A percentile compares a stretch with the other conserved stretches of the same genome.
Evolutionary conservation across 37 sponge, comb jelly and placozoan genomes (phyloP).

Genomic region (Diacarnus erythraeanus): DNA sequence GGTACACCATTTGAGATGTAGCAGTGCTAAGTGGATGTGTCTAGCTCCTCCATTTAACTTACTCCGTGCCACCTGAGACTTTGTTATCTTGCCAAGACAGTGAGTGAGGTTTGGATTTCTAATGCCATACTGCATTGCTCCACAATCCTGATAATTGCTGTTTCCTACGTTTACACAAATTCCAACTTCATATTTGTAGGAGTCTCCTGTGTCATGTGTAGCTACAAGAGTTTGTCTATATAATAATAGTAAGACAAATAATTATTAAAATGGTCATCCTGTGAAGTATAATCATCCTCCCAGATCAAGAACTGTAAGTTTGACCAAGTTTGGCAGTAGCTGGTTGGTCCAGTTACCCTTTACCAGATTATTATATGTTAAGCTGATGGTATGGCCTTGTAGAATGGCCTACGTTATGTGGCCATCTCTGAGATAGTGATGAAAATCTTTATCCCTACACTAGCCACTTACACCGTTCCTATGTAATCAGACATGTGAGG

Average conservation of each 20-base stretch:
- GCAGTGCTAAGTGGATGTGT: not conserved
- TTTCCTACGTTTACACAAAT: conserved; percentile 28
- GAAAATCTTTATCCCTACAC: not conserved
- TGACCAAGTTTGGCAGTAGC: no score
- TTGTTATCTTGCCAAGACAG: conserved; percentile 30
- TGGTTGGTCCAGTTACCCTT: no score
- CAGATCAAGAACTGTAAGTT: no score
- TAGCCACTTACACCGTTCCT: conserved; percentile 24
- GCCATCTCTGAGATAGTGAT: not conserved
- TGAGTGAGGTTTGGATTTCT: not conserved
- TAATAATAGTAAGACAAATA: no score
- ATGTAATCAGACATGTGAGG: conserved; percentile 32
- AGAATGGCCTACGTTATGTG: no score
- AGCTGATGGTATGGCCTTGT: no score
- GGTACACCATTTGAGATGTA: not conserved
- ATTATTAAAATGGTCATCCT: no score
- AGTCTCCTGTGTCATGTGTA: not conserved
- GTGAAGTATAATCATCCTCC: no score
- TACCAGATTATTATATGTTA: no score
- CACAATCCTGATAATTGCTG: conserved; percentile 26
- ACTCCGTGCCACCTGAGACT: conserved; percentile 50
- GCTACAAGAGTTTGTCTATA: not conserved
- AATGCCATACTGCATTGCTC: conserved; percentile 24
- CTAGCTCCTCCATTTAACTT: conserved; percentile 19
- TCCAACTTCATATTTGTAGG: conserved; percentile 46